Base-by-base conservation (phyloP, 92 coral and sea anemone genomes). In the Heteractis magnifica region DNA sequence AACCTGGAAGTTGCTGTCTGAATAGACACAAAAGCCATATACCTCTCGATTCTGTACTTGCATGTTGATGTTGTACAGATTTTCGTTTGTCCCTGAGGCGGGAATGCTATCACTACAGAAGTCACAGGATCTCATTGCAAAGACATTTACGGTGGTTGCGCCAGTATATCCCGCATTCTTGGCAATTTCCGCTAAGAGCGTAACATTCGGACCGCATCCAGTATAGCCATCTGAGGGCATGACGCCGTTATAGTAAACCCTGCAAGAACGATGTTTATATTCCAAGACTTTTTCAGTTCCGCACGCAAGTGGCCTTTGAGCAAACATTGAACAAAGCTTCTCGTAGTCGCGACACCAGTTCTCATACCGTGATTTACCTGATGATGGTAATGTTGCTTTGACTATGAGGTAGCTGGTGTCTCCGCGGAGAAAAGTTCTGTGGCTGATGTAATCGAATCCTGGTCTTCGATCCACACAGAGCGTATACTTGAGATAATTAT, bases 281-380 rank as follows among this genome's bases (percentile, higher is more conserved):
- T 48, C 51, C 3, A 4, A 0, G 14, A n/a, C 6, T 15, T 79
- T 52, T 10, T 75, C 73, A n/a, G 82, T 60, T 26, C 86, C 86
- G 77, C 93, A 90, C 21, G 87, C 93, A 9, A 88, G 75, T 4
- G 93, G 93, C 49, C 90, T 77, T 75, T 81, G 53, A 6, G 81
- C 77, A 68, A 82, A 83, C 55, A 77, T 75, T 58, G 65, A 8
- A 52, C 93, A 90, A 15, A 90, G 84, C 72, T 78, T 81, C 75
- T 81, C 71, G 84, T 90, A 90, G 71, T 90, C 93, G 14, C 89
- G 90, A 49, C 93, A 90, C 93, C 93, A 90, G 75, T 88, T 79
- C 52, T 83, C 86, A 56, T 79, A 85, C 76, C 65, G 72, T 14
- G 93, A 90, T 52, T 72, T 88, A 1, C 93, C 90, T 60, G 84